Evolutionary conservation across 2,797 vertebrate genomes (phyloP), one percentile per base, ranked within the genome.

Genomic region (Crax fasciolata): DNA sequence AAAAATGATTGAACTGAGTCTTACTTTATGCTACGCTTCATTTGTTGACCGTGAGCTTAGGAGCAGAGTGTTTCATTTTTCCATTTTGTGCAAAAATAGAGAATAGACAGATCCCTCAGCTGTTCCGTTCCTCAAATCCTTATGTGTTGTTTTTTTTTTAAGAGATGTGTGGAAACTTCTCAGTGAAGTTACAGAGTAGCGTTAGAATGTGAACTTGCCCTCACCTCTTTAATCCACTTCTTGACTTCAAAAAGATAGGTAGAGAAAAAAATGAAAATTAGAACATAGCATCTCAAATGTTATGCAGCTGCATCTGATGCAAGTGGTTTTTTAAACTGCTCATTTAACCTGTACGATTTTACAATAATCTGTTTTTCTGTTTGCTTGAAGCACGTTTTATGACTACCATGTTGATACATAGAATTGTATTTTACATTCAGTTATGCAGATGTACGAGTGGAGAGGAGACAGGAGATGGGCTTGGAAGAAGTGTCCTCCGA

Each of bases 401-500:
- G 61, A 52, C 17, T 62, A 46, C 23, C 44, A 15, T 54, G n/a
- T 62, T 79, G 46, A 87, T 84, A 63, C 5, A 65, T 8, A 52
- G 67, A 89, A 44, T 76, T 71, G 12, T 39, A 16, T 89, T 94
- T 94, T 95, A 54, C 43, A 30, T 90, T 87, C 95, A 98, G 98
- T 97, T 98, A 98, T 13, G 98, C 98, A 41, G 98, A 98, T 80
- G 98, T 98, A 95, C 98, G 96, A 25, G 98, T 98, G 74, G 98
- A 98, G 74, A 98, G 98, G 78, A 98, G 97, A 89, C 98, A 98
- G 90, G 98, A 98, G 87, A 85, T 98, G 94, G 97, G 97, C 71
- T 93, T 98, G 96, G 97, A 98, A 95, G 98, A 98, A 65, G 94
- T 96, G 2, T 93, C 97, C n/a, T 83, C 97, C 13, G 97, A 98